Base-by-base conservation (phyloP, 2,113 vertebrate genomes). In the Isurus oxyrinchus region DNA sequence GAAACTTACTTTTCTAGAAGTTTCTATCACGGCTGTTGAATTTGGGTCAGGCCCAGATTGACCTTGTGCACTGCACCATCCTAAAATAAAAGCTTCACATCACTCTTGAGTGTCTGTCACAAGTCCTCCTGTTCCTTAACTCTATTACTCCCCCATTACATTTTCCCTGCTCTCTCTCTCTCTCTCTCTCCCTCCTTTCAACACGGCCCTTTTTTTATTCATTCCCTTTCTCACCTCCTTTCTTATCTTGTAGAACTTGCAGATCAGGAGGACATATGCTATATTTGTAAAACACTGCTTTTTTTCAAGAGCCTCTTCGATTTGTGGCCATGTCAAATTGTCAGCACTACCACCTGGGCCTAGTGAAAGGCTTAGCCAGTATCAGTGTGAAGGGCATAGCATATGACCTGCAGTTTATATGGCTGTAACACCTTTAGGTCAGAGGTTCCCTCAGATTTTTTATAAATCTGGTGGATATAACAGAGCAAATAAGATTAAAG, bases 401-500 rank as follows among this genome's bases (percentile, higher is more conserved):
- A 97, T 97, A 96, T 96, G 97, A 97, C 97, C 97, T 97, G 98
- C 97, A 97, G 97, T 98, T 98, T 98, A 96, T 97, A 98, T 97
- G 98, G 98, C 97, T 97, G 98, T 97, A 98, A 97, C 98, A 98
- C 98, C 98, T 98, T 96, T 86, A 97, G 98, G 98, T 98, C 98
- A 98, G 97, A 98, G 98, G 98, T 99, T 98, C 98, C 66, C 0
- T 59, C 97, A 98, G 98, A 98, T 99, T 98, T 55, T 90, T 98
- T 98, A 98, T 98, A 98, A 98, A 99, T 98, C 98, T 97, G 97
- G 97, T 96, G 98, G 98, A 98, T 98, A 63, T 40, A 98, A 98
- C 97, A 98, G 98, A 98, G 98, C 98, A 98, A 98, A 98, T 97
- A 98, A 98, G 98, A 99, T 99, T 98, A 99, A 98, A 98, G 98